These are phyloP conservation scores for Timandra comae DNA, from an alignment of 2,888 invertebrate genomes.

Conservation along the genomic window DNA sequence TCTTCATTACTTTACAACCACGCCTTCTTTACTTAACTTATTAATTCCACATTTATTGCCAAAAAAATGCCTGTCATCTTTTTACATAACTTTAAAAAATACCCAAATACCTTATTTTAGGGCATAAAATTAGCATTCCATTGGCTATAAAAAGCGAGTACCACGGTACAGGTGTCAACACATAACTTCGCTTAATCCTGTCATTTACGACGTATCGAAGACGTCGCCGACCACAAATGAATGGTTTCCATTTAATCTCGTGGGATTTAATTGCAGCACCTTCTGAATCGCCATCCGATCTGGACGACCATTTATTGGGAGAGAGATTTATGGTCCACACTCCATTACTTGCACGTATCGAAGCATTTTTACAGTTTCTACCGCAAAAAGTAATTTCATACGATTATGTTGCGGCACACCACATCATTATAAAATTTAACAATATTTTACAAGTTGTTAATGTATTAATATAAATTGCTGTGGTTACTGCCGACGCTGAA, in stretches of 20 bases:
- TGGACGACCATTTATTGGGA: constrained; percentile 54
- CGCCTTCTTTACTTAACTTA: too few relatives aligned
- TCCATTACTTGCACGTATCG: constrained; percentile 9
- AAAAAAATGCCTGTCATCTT: too few relatives aligned
- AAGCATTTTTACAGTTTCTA: not conserved
- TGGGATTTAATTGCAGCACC: constrained; percentile 68
- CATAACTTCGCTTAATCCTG: constrained; percentile 7
- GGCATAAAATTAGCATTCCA: too few relatives aligned
- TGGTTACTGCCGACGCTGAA: too few relatives aligned
- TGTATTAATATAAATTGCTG: not conserved
- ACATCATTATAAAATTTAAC: not conserved
- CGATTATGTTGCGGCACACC: constrained; percentile 7
- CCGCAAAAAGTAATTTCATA: constrained; percentile 11
- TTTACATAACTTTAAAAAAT: too few relatives aligned
- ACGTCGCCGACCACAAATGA: constrained; percentile 58
- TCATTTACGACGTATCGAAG: constrained; percentile 27
- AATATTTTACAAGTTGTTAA: too few relatives aligned
- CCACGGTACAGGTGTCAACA: too few relatives aligned
- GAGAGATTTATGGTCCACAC: constrained; percentile 51
- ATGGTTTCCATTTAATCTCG: constrained; percentile 68
- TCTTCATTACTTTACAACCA: too few relatives aligned
- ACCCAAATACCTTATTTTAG: too few relatives aligned
- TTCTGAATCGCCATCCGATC: constrained; percentile 49
- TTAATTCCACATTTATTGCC: too few relatives aligned
- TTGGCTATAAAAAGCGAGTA: too few relatives aligned